Base-by-base conservation (phyloP, 2,888 invertebrate genomes). In the Polietes domitor region DNA sequence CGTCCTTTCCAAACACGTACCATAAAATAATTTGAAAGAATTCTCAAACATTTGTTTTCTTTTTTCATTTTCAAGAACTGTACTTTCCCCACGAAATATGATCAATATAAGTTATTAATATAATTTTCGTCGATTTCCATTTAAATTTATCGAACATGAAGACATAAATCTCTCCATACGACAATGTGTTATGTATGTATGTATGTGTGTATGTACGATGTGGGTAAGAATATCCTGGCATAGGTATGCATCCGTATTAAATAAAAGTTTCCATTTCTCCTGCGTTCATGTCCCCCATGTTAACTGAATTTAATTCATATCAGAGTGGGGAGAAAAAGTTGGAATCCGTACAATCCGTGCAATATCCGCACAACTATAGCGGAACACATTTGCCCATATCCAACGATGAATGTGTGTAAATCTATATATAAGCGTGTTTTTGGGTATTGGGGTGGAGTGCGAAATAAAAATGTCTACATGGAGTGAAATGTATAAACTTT, bases 181-280 rank as follows among this genome's bases (percentile, higher is more conserved):
- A n/a, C 4, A 15, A 47, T n/a, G n/a, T 47, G 12, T 4, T 6
- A 32, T n/a, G 47, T n/a, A 47, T 47, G n/a, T n/a, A 2, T 47
- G 47, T n/a, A 2, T 47, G n/a, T 12, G 12, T 41, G 10, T 10
- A 41, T 24, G 24, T 17, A 50, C 19, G 17, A 50, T 24, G 53
- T 58, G 26, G 1, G 58, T 15, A 24, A 26, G 58, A 19, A 53
- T 53, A 26, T 50, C 50, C 50, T 50, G 50, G 19, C 17, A 19
- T 19, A 17, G 2, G 17, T 19, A 17, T 37, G 63, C n/a, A n/a
- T n/a, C n/a, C 17, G 37, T 32, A 17, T 43, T 19, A 68, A 43
- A 68, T 43, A 68, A 68, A 41, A 17, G 68, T 68, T 68, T 68
- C 37, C 41, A 68, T 43, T 43, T 12, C 68, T 63, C 6, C 61